Evolutionary conservation across 2,113 vertebrate species (phyloP).

Genomic region (Chloropsis hardwickii): DNA sequence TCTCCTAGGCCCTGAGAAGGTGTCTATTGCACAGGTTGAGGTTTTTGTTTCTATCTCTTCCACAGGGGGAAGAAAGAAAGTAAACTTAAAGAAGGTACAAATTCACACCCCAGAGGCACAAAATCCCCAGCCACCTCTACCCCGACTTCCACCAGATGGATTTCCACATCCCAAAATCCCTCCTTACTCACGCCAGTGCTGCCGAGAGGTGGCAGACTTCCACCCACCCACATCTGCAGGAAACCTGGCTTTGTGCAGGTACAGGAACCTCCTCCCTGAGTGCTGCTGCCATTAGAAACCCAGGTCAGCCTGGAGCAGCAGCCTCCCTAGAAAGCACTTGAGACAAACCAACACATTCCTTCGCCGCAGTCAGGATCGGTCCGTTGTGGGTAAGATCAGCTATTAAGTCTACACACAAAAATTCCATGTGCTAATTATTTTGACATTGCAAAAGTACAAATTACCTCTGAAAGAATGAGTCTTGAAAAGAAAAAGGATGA

Average conservation of each 20-base stretch:
- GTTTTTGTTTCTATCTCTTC: neutral
- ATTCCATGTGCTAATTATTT: neutral
- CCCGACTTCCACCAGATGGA: neutral
- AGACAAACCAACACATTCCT: neutral
- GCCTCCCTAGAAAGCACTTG: neutral
- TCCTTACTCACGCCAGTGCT: accelerated
- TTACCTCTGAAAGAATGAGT: neutral
- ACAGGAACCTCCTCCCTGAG: neutral
- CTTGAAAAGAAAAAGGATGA: neutral
- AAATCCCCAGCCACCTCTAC: neutral
- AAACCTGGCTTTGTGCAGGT: neutral
- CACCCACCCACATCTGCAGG: neutral
- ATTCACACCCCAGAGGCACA: neutral
- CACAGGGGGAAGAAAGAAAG: accelerated
- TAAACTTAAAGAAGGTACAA: neutral
- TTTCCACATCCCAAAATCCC: neutral
- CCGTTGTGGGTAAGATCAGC: neutral
- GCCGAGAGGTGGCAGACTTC: constrained; percentile 65
- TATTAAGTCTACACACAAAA: neutral
- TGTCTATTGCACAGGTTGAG: neutral
- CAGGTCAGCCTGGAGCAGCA: neutral
- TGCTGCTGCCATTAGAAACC: neutral
- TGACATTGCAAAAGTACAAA: neutral
- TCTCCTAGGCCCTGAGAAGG: neutral
- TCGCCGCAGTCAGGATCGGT: accelerated